Evolutionary conservation across 2,888 invertebrate species (phyloP).

Genomic region (Maniola hyperantus): DNA sequence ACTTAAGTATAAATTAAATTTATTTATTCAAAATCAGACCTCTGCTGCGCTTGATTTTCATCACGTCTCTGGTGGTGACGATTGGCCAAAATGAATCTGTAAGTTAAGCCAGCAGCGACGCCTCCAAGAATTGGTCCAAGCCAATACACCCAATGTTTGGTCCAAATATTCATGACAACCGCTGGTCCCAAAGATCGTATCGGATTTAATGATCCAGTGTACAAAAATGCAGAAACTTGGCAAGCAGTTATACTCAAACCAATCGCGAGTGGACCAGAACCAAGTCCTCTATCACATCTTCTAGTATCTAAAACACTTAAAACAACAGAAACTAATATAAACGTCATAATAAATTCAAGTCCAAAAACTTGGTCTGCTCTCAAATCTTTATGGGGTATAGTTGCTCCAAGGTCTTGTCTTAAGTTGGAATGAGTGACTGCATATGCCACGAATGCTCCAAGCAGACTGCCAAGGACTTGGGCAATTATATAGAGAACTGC

Average conservation of each 20-base stretch:
- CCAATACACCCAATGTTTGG: constrained; percentile 40
- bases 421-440: constrained; percentile 17
- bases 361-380: constrained; percentile 32
- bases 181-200: constrained; percentile 40
- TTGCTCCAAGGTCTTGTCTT: constrained; percentile 35
- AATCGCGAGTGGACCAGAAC: constrained; percentile 35
- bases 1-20: not conserved
- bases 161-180: constrained; percentile 40
- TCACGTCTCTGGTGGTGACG: not conserved
- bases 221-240: constrained; percentile 32
- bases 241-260: constrained; percentile 39
- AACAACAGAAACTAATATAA: constrained; percentile 36
- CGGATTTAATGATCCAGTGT: constrained; percentile 39
- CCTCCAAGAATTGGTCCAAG: constrained; percentile 37
- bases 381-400: constrained; percentile 25
- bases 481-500: constrained; percentile 31
- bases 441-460: constrained; percentile 35
- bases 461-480: constrained; percentile 33
- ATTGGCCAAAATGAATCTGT: constrained; percentile 30
- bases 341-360: constrained; percentile 40
- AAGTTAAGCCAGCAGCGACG: constrained; percentile 30
- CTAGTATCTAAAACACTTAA: constrained; percentile 32
- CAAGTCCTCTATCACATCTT: constrained; percentile 22
- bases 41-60: not conserved
- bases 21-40: not conserved